Evolutionary conservation across 2,113 vertebrate genomes (phyloP).

Genomic region (Oxygymnocypris stewartii): DNA sequence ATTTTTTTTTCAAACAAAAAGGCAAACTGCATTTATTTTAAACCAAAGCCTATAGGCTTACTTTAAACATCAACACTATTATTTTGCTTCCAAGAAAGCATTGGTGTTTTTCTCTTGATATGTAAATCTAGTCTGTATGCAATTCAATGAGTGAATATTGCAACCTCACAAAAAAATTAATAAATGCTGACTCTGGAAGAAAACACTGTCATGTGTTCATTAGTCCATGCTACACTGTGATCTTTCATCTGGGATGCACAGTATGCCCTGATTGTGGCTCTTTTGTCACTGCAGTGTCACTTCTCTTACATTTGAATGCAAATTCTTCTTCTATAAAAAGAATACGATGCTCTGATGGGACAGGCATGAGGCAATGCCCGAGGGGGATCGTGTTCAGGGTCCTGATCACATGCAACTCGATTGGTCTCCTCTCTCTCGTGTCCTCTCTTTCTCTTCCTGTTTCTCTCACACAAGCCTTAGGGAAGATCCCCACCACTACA

Average conservation of each 20-base stretch:
- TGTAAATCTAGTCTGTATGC: not conserved
- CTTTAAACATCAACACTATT: not conserved
- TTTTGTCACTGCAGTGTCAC: not conserved
- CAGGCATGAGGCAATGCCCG: conserved; percentile 43
- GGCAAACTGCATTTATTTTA: not conserved
- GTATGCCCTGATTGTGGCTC: not conserved
- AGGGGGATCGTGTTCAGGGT: conserved; percentile 39
- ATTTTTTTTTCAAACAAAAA: no score
- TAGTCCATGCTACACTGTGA: not conserved
- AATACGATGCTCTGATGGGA: conserved; percentile 27
- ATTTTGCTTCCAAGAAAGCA: not conserved
- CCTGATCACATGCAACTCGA: conserved; percentile 32
- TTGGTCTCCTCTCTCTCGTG: conserved; percentile 32
- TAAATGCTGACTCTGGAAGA: not conserved
- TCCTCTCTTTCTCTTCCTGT: conserved; percentile 4
- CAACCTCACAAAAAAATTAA: not conserved
- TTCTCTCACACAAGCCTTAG: conserved; percentile 43
- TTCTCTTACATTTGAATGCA: conserved; percentile 41
- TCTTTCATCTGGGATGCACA: not conserved
- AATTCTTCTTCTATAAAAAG: conserved; percentile 41
- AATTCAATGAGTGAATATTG: not conserved
- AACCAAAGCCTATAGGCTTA: not conserved
- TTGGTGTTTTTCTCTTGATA: not conserved
- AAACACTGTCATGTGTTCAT: conserved; percentile 1
- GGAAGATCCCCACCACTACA: conserved; percentile 23